Evolutionary conservation across 2,113 vertebrate species (phyloP), one percentile per base, ranked within the genome.

Genomic region (Beaufortia kweichowensis): DNA sequence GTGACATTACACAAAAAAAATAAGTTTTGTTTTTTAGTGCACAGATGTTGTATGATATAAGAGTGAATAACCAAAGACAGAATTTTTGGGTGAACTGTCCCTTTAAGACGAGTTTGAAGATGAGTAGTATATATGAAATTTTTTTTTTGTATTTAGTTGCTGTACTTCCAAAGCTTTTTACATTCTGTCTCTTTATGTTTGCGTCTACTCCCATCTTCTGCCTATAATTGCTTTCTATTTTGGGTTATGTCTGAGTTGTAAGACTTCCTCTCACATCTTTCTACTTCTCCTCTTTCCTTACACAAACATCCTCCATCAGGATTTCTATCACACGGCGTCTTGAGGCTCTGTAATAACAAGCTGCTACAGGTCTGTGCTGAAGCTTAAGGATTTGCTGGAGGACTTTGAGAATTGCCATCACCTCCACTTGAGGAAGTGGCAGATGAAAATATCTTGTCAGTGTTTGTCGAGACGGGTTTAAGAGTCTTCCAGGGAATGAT

Each of bases 251-350:
- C 65, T 50, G 55, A 57, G 69, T 72, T 55, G 64, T 10, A 88
- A 83, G 89, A 92, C 91, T 91, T 91, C 91, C 89, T 89, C 91
- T 83, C 88, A 92, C 86, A 85, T 91, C 91, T 87, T 84, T 86
- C 76, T 88, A 67, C 87, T 85, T 89, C 85, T 86, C 87, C 80
- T 5, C 35, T 59, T 87, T 85, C 19, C 69, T 70, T 15, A 39
- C 11, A 41, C 65, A 55, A 50, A 31, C 24, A 19, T 46, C 4
- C 43, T 55, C 46, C 55, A 26, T 57, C 53, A 57, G 31, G 8
- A 3, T 57, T 71, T 57, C 31, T 56, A 33, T 24, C 48, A 35
- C 29, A 6, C 7, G 66, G 19, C 23, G 2, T 53, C 48, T 70
- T 35, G 29, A 56, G 43, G 39, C 55, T 73, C 23, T 28, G 23